Base-by-base conservation (phyloP, 1,140 invertebrate genomes). In the Cydia amplana region DNA sequence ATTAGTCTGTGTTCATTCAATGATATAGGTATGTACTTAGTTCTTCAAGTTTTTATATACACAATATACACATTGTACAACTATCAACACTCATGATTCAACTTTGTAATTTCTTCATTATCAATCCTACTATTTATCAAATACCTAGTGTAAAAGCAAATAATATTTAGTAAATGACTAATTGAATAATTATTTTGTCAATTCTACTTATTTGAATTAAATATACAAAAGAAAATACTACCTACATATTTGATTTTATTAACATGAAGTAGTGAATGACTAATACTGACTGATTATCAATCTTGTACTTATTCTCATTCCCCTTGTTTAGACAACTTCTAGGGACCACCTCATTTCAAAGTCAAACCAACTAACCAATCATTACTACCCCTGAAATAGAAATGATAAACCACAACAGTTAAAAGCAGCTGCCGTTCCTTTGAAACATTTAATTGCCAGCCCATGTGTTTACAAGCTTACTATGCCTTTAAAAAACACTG, bases 381-480 rank as follows among this genome's bases (percentile, higher is more conserved):
- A 70, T 40, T 43, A 70, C 65, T 43, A 32, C 64, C 65, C 65
- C 28, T n/a, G 43, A 40, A 70, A 70, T 70, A 70, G 65, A 70
- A 70, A 40, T 70, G 65, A 70, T 70, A 70, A 70, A 70, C 65
- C 65, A 70, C 65, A 70, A 70, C 65, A 70, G 65, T 70, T n/a
- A 70, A 70, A 70, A 40, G n/a, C 65, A 70, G 65, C 65, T 70
- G 65, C 65, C 23, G 55, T 60, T 36, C 65, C 65, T 70, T 70
- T 40, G 65, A 70, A 70, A 70, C 65, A 70, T 40, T 70, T 70
- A 70, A 70, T 70, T 70, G 32, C 65, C 36, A 70, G 25, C 65
- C 65, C 65, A 70, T 70, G 32, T 70, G 65, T 70, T 70, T 70
- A 70, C 65, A 70, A 70, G 65, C 65, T 67, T 36, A 36, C 36